Base-by-base conservation (phyloP, 2,113 vertebrate species). In the Ellobius talpinus region DNA sequence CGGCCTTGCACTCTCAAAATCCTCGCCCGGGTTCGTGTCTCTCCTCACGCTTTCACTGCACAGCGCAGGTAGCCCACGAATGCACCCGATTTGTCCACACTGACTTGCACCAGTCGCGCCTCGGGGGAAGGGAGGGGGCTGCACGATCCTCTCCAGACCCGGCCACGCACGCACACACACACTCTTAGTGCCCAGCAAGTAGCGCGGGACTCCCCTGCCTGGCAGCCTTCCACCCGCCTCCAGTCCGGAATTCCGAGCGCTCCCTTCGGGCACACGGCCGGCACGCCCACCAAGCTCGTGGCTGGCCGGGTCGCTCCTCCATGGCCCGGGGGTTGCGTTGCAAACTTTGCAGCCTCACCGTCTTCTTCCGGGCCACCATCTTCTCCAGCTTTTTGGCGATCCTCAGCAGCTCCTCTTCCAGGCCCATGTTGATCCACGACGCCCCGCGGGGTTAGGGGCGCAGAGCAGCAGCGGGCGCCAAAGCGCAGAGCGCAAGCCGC, bases 331-430 rank as follows among this genome's bases (percentile, higher is more conserved):
- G 68, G 73, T 81, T 24, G 76, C 7, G 79, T 65, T 93, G 95
- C 89, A 16, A 68, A 90, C 94, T 78, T 50, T 0, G 77, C 89
- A 36, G 86, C 92, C 99, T 99, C 98, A 99, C 99, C 99, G 98
- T 99, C 99, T 98, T 99, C 98, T 99, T 99, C 98, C 99, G 98
- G 98, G 99, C 99, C 98, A 99, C 99, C 99, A 99, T 99, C 98
- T 99, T 99, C 98, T 99, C 99, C 98, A 99, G 94, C 94, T 99
- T 99, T 97, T 99, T 99, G 85, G 99, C 99, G 77, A 99, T 99
- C 97, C 98, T 98, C 94, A 99, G 98, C 95, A 99, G 98, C 94
- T 99, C 99, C 97, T 99, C 99, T 95, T 99, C 99, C 58, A 98
- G 99, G 82, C 99, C 99, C 99, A 99, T 99, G 97, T 87, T 88